Evolutionary conservation across 2,888 invertebrate species (phyloP).

Genomic region (Drosophila borealis): DNA sequence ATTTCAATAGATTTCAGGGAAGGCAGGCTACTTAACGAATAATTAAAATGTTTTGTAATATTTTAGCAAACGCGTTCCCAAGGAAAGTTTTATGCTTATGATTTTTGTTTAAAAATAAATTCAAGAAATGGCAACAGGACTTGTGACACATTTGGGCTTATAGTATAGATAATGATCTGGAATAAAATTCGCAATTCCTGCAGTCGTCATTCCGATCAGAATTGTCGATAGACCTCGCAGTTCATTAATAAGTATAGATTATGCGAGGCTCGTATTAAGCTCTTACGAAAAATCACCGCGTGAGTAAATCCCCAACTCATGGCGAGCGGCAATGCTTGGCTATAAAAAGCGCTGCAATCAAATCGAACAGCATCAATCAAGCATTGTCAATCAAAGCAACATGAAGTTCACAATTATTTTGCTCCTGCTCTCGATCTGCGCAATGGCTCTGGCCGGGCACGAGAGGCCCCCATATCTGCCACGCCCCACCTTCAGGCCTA

Average conservation of each 20-base stretch:
- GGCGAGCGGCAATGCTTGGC: not conserved
- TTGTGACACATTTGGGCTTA: no score
- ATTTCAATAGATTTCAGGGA: no score
- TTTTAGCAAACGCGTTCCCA: no score
- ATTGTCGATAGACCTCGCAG: no score
- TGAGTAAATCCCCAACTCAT: conserved; percentile 1
- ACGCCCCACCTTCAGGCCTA: conserved; percentile 16
- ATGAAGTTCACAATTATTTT: conserved; percentile 39
- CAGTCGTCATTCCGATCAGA: no score
- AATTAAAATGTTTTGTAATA: no score
- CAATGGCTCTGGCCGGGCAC: conserved; percentile 17
- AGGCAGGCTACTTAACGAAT: no score
- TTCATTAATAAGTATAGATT: not conserved
- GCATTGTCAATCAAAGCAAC: conserved; percentile 6
- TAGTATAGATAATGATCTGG: no score
- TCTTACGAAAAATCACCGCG: conserved; percentile 1
- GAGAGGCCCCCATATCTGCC: conserved; percentile 16
- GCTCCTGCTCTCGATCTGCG: conserved; percentile 26
- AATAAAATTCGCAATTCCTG: no score
- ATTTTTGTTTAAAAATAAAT: no score
- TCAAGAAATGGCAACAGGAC: no score
- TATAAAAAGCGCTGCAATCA: conserved; percentile 26
- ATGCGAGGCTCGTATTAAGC: conserved; percentile 2
- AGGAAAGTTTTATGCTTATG: no score
- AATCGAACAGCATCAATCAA: conserved; percentile 26